Conservation (phyloP, 1,140 invertebrate species). For the Lasioglossum baleicum region DNA sequence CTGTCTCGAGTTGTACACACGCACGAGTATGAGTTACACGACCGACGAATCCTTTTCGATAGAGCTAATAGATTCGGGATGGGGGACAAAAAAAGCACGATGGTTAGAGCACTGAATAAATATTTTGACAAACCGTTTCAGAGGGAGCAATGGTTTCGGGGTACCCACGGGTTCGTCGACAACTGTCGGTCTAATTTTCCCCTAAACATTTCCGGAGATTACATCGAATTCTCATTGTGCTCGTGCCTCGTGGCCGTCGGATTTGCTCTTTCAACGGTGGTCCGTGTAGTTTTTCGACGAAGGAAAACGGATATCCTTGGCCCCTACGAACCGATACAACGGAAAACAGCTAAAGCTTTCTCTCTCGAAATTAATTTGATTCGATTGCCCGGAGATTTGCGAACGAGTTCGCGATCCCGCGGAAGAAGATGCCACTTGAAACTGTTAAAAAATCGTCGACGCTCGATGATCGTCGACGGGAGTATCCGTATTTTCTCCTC, state of each 20-base stretch:
- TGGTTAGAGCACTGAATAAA: constrained; percentile 65
- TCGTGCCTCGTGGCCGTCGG: constrained; percentile 49
- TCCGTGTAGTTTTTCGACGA: constrained; percentile 58
- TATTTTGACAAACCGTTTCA: constrained; percentile 72
- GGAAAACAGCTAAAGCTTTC: background rate
- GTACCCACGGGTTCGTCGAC: constrained; percentile 69
- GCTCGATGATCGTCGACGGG: too few species aligned
- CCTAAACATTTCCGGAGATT: constrained; percentile 79
- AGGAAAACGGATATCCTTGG: constrained; percentile 47
- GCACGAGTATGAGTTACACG: too few species aligned
- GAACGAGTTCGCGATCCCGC: background rate
- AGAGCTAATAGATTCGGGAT: background rate
- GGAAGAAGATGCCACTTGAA: too few species aligned
- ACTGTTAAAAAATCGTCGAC: too few species aligned
- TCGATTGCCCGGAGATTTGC: background rate
- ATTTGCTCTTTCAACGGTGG: constrained; percentile 51
- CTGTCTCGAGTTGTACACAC: background rate
- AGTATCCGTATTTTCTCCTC: too few species aligned
- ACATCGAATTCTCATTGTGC: constrained; percentile 77
- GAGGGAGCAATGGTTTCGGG: constrained; percentile 21
- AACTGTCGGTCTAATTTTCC: constrained; percentile 79
- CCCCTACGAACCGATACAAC: background rate
- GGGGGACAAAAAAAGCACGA: constrained; percentile 25
- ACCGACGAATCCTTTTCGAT: background rate
- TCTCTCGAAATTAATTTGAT: constrained; percentile 5